phyloP scores from a whole-genome alignment of 1,140 invertebrate species.

The Leptinotarsa defecta region DNA sequence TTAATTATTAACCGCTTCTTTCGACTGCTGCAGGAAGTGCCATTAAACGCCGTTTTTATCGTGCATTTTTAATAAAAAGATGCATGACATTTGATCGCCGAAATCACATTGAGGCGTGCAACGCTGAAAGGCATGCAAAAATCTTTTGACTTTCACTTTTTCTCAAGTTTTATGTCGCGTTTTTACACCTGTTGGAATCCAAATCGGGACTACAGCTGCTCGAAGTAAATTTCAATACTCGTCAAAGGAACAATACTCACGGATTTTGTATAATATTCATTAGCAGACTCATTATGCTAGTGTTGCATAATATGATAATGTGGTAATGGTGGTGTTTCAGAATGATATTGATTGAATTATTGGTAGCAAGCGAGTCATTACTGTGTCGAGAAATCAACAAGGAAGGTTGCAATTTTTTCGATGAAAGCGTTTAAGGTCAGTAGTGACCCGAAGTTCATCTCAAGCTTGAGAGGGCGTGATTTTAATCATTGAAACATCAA shows the following conservation, averaged over 20 bases:
- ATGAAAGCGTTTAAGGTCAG: constrained; percentile 4
- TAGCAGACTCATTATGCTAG: not conserved
- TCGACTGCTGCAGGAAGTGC: constrained; percentile 8
- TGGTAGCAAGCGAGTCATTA: not conserved
- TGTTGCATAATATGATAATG: not conserved
- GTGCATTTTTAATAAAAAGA: not conserved
- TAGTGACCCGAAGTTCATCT: too few species aligned
- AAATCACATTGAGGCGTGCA: not conserved
- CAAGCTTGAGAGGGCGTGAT: too few species aligned
- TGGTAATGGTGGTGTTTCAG: not conserved
- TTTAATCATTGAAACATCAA: too few species aligned
- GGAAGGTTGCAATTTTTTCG: constrained; percentile 13
- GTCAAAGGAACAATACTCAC: not conserved
- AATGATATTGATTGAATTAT: not conserved
- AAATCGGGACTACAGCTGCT: not conserved
- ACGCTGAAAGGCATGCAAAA: constrained; percentile 1
- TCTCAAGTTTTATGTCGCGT: not conserved
- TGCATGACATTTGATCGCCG: not conserved
- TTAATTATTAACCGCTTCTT: not conserved
- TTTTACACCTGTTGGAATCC: not conserved
- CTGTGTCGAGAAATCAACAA: not conserved
- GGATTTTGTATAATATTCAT: constrained; percentile 6
- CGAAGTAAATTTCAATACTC: not conserved
- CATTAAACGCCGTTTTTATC: constrained; percentile 2
- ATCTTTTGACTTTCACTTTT: constrained; percentile 1